Evolutionary conservation across 2,888 invertebrate genomes (phyloP).

Genomic region (Anticlea derivata): DNA sequence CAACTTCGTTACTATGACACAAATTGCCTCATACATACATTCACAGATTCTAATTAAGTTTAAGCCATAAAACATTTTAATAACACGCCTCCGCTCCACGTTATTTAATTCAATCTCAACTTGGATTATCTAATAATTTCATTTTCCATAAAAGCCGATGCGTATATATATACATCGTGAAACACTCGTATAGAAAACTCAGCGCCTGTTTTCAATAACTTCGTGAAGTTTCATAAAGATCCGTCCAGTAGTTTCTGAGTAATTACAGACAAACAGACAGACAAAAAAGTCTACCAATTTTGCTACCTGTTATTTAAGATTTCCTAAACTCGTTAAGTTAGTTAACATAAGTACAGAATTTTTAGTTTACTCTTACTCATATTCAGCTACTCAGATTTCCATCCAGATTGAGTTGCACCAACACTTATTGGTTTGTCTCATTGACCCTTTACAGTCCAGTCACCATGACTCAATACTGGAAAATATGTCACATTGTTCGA

Average conservation of each 20-base stretch:
- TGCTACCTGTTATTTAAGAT: too few relatives aligned
- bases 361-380: too few relatives aligned
- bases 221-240: too few relatives aligned
- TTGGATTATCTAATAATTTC: slow-evolving; percentile 31
- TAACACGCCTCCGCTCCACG: slow-evolving; percentile 18
- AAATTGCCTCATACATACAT: slow-evolving; percentile 5
- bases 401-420: slow-evolving; percentile 6
- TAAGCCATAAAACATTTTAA: slow-evolving; percentile 32
- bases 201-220: slow-evolving; percentile 6
- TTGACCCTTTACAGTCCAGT: slow-evolving; percentile 5
- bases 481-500: slow-evolving; percentile 38
- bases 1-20: slow-evolving; percentile 1
- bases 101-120: slow-evolving; percentile 26
- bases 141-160: slow-evolving; percentile 26
- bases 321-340: too few relatives aligned
- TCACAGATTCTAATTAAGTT: slow-evolving; percentile 21
- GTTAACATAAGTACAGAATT: too few relatives aligned
- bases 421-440: slow-evolving; percentile 7
- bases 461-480: slow-evolving; percentile 33
- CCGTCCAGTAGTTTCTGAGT: too few relatives aligned
- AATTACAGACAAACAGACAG: too few relatives aligned
- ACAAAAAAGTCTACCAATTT: too few relatives aligned
- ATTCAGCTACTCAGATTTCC: not conserved
- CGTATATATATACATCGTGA: slow-evolving; percentile 13
- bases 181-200: slow-evolving; percentile 23